These are phyloP conservation scores for Drosophila differens DNA, from an alignment of 2,888 invertebrate genomes.

Conservation along the genomic window DNA sequence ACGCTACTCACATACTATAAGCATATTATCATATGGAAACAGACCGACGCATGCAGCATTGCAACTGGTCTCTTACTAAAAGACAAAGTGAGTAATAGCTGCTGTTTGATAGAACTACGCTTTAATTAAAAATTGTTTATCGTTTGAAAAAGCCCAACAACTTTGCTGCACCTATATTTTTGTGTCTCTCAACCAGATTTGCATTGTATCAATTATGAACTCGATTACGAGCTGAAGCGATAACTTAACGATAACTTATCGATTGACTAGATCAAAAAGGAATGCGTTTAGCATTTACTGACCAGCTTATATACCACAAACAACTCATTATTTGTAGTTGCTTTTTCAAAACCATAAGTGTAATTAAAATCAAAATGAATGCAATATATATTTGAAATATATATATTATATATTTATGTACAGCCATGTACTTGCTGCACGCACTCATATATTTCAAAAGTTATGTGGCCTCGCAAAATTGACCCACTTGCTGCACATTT, in stretches of 20 bases:
- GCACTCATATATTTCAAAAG: slow-evolving; percentile 7
- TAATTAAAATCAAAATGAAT: neutral
- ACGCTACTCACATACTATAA: neutral
- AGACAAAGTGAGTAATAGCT: neutral
- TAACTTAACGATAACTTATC: neutral
- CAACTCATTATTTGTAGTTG: neutral
- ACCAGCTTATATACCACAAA: neutral
- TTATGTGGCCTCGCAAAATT: slow-evolving; percentile 27
- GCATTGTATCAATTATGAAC: neutral
- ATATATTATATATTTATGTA: too few relatives aligned
- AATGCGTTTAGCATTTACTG: neutral
- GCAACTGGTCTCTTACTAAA: neutral
- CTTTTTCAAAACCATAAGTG: neutral
- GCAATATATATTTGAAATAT: slow-evolving; percentile 6
- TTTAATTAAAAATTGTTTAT: slow-evolving; percentile 4
- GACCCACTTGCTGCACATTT: slow-evolving; percentile 70
- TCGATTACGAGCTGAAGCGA: neutral
- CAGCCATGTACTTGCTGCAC: neutral
- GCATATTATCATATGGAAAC: neutral
- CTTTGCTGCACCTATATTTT: neutral
- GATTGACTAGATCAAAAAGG: neutral
- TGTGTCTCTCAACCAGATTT: neutral
- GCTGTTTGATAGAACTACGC: neutral
- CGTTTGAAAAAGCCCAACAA: neutral
- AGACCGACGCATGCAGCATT: neutral